Conservation (phyloP, 2,888 invertebrate genomes). For the Scaptomyza cyrtandrae region DNA sequence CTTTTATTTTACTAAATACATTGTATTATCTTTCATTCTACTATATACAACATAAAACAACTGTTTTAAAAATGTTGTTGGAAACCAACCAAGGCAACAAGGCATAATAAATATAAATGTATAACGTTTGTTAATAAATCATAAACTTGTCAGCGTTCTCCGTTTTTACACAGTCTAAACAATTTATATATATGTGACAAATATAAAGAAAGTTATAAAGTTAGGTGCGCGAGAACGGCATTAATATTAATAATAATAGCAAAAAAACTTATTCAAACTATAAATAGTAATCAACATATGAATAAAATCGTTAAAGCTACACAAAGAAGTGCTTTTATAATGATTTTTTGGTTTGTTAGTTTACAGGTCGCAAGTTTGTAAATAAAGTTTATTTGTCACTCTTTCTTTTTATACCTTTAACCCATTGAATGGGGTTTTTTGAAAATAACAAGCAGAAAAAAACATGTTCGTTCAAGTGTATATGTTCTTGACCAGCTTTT, state of each 20-base stretch:
- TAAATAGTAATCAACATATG: constrained; percentile 3
- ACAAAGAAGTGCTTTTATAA: constrained; percentile 17
- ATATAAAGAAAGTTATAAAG: background rate
- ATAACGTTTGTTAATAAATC: no score
- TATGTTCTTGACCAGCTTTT: no score
- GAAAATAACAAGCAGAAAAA: no score
- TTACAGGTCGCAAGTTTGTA: background rate
- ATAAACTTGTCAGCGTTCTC: constrained; percentile 1
- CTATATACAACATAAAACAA: background rate
- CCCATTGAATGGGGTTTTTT: no score
- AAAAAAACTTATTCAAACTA: background rate
- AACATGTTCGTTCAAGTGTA: no score
- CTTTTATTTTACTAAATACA: background rate
- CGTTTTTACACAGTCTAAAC: constrained; percentile 2
- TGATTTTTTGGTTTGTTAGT: constrained; percentile 11
- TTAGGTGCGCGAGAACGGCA: constrained; percentile 13
- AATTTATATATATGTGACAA: background rate
- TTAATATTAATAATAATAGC: constrained; percentile 1
- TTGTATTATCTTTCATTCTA: no score
- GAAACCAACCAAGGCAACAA: background rate
- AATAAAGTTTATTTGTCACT: constrained; percentile 7
- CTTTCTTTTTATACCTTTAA: background rate
- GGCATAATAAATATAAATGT: no score
- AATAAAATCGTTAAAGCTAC: constrained; percentile 6
- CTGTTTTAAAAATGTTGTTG: background rate